These are phyloP conservation scores for Kuschelorhynchus macadamiae DNA, from an alignment of 2,888 invertebrate genomes.

Conservation along the genomic window DNA sequence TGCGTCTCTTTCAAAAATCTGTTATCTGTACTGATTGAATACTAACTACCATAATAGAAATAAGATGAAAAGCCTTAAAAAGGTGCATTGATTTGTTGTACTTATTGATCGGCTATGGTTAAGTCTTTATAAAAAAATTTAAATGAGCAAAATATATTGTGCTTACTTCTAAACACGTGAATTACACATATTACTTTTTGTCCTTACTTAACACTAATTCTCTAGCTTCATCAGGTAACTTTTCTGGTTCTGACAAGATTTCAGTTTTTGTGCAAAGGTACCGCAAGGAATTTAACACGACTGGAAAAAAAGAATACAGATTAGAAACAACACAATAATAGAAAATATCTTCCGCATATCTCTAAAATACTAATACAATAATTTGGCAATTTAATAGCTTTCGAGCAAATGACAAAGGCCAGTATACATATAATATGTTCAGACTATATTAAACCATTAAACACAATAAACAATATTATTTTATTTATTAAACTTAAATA, in stretches of 20 bases:
- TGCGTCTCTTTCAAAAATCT: too few species aligned
- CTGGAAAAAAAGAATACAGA: slow-evolving; percentile 70
- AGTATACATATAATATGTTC: too few species aligned
- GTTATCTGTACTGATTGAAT: too few species aligned
- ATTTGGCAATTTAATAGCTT: too few species aligned
- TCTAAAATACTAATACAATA: too few species aligned
- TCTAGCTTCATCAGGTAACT: slow-evolving; percentile 90
- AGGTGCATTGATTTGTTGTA: slow-evolving; percentile 38
- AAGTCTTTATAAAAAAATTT: slow-evolving; percentile 14
- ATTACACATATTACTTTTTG: slow-evolving; percentile 35
- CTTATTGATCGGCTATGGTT: slow-evolving; percentile 24
- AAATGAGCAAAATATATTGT: slow-evolving; percentile 32
- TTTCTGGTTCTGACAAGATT: slow-evolving; percentile 90
- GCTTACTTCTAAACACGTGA: slow-evolving; percentile 16
- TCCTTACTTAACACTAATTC: slow-evolving; percentile 73
- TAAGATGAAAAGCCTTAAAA: slow-evolving; percentile 4
- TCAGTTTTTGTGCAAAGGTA: slow-evolving; percentile 93
- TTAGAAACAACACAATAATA: background rate
- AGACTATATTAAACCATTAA: too few species aligned
- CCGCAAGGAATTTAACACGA: slow-evolving; percentile 91
- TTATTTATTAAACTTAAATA: too few species aligned
- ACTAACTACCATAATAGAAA: too few species aligned
- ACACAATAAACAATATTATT: too few species aligned
- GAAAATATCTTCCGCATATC: too few species aligned
- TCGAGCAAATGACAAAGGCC: too few species aligned